Evolutionary conservation across 2,113 vertebrate genomes (phyloP).

Genomic region (Pangasianodon hypophthalmus): DNA sequence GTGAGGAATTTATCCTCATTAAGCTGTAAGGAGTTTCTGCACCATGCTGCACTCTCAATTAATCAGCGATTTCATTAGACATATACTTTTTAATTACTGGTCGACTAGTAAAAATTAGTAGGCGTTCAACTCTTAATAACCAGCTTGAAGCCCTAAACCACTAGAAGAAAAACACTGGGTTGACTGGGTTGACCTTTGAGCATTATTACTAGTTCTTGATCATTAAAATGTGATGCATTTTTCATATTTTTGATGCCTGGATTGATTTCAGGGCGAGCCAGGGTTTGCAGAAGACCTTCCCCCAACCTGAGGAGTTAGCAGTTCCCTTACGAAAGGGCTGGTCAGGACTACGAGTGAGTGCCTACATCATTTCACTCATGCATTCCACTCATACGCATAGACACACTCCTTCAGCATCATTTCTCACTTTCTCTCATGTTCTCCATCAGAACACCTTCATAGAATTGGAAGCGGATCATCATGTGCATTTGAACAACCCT

Average conservation of each 20-base stretch:
- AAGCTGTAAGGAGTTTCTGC: background rate
- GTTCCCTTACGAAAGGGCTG: slow-evolving; percentile 32
- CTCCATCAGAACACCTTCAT: slow-evolving; percentile 56
- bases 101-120: background rate
- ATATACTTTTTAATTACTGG: background rate
- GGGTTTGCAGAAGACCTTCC: slow-evolving; percentile 16
- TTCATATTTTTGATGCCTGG: background rate
- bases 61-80: background rate
- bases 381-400: background rate
- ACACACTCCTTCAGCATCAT: slow-evolving; percentile 14
- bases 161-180: background rate
- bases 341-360: slow-evolving; percentile 34
- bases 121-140: background rate
- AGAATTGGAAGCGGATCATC: slow-evolving; percentile 62
- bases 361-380: background rate
- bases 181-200: no score
- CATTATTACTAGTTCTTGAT: background rate
- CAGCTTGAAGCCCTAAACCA: background rate
- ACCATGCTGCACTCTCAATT: background rate
- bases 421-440: slow-evolving; percentile 20
- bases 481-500: slow-evolving; percentile 63
- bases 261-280: slow-evolving; percentile 43
- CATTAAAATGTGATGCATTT: background rate
- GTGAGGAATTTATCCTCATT: background rate
- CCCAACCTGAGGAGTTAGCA: slow-evolving; percentile 19